Percentiles rank a stretch among this genome's conserved stretches.
Evolutionary conservation across 1,140 invertebrate genomes (phyloP).

Genomic region (Panagrolaimus sp.): DNA sequence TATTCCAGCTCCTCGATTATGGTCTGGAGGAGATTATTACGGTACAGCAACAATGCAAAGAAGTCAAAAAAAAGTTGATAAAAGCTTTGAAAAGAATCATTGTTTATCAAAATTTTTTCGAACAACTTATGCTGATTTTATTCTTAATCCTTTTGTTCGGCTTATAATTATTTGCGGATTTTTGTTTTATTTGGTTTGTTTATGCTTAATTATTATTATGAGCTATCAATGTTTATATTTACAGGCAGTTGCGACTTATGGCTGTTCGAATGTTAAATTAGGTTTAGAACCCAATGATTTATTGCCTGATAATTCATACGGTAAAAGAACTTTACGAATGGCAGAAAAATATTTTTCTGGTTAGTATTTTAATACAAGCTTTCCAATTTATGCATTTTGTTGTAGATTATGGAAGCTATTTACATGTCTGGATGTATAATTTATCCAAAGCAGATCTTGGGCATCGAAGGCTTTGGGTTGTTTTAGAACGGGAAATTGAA

Average conservation of each 20-base stretch:
- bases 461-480: constrained; percentile 46
- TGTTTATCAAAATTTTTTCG: constrained; percentile 71
- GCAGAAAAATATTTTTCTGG: constrained; percentile 56
- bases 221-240: constrained; percentile 2
- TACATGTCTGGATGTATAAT: constrained; percentile 59
- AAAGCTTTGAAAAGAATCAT: constrained; percentile 45
- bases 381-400: not conserved
- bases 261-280: constrained; percentile 55
- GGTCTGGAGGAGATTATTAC: constrained; percentile 15
- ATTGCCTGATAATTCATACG: constrained; percentile 60
- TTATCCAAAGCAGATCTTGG: constrained; percentile 43
- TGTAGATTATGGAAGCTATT: constrained; percentile 52
- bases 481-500: constrained; percentile 53
- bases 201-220: constrained; percentile 40
- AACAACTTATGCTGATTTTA: constrained; percentile 77
- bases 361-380: constrained; percentile 1
- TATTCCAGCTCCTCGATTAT: not conserved
- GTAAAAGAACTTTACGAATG: constrained; percentile 47
- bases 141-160: constrained; percentile 81
- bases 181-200: constrained; percentile 71
- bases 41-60: constrained; percentile 9
- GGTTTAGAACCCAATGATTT: constrained; percentile 60
- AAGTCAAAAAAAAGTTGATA: constrained; percentile 21
- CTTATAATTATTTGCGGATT: constrained; percentile 82
- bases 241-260: constrained; percentile 54